phyloP scores from a whole-genome alignment of 1,140 invertebrate species.

The Dolichoris vasculosae region DNA sequence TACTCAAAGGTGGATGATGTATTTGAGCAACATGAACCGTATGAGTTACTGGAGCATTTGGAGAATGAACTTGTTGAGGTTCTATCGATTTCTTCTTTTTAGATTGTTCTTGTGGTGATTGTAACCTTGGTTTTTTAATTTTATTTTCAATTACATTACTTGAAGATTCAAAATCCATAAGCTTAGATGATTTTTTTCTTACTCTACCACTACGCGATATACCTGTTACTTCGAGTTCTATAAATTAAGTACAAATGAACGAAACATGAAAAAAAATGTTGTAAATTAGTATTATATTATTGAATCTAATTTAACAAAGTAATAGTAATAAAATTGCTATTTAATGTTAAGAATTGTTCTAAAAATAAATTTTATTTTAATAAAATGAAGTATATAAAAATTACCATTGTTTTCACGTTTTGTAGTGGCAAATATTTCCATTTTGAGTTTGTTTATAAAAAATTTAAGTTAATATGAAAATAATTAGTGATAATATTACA shows the following conservation, averaged over 20 bases:
- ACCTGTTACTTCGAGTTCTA: conserved; percentile 87
- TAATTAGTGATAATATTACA: conserved; percentile 10
- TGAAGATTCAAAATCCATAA: conserved; percentile 94
- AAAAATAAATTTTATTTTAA: conserved; percentile 1
- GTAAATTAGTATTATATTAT: not conserved
- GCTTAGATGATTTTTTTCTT: conserved; percentile 94
- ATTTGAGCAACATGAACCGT: conserved; percentile 56
- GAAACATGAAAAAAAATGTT: not conserved
- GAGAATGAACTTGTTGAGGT: conserved; percentile 34
- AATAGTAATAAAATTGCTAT: not conserved
- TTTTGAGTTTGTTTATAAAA: not conserved
- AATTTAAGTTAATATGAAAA: conserved; percentile 14
- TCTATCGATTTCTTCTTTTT: conserved; percentile 49
- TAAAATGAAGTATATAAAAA: conserved; percentile 4
- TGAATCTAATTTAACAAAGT: not conserved
- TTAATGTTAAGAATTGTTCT: not conserved
- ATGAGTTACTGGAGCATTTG: conserved; percentile 43
- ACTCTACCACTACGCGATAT: conserved; percentile 91
- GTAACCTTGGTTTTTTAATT: conserved; percentile 67
- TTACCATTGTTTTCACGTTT: conserved; percentile 50
- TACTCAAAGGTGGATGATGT: conserved; percentile 48
- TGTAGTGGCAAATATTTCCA: conserved; percentile 33
- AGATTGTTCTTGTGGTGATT: conserved; percentile 66
- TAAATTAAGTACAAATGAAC: conserved; percentile 53
- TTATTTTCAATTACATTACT: conserved; percentile 80